phyloP scores from a whole-genome alignment of 2,888 invertebrate species.

The Phytoseiulus persimilis region DNA sequence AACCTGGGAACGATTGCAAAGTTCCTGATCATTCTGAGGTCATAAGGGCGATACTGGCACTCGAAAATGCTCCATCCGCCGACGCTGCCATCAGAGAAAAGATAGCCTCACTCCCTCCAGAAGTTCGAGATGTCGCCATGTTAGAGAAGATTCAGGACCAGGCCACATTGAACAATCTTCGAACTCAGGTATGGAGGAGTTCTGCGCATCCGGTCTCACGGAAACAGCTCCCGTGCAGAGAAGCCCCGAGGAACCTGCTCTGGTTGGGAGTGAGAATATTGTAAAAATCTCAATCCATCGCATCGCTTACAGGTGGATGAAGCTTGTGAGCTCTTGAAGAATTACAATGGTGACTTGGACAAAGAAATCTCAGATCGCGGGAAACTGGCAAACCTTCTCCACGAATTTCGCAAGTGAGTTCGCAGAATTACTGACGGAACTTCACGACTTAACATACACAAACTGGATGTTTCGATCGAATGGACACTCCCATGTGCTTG shows the following conservation, averaged over 20 bases:
- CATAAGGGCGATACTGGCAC: conserved; percentile 67
- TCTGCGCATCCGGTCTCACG: too few relatives aligned
- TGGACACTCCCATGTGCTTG: too few relatives aligned
- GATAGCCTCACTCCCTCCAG: conserved; percentile 84
- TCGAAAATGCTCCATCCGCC: conserved; percentile 89
- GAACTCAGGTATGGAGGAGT: conserved; percentile 55
- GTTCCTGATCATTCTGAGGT: conserved; percentile 54
- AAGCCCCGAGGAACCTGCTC: neutral
- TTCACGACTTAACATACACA: too few relatives aligned
- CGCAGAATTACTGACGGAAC: neutral
- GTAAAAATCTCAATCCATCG: neutral
- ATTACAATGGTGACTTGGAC: conserved; percentile 76
- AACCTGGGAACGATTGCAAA: neutral
- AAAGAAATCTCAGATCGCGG: conserved; percentile 82
- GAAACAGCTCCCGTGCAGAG: too few relatives aligned
- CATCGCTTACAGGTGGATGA: conserved; percentile 63
- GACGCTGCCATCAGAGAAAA: conserved; percentile 84
- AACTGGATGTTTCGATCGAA: too few relatives aligned
- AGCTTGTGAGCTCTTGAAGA: conserved; percentile 72
- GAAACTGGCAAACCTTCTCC: conserved; percentile 72
- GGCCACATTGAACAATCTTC: neutral
- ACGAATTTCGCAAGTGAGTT: conserved; percentile 55
- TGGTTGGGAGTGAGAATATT: neutral
- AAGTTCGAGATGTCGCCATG: conserved; percentile 81
- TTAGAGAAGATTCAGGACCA: conserved; percentile 66